These are phyloP conservation scores for Tricholauxania praeusta DNA, from an alignment of 2,888 invertebrate genomes.

Conservation along the genomic window DNA sequence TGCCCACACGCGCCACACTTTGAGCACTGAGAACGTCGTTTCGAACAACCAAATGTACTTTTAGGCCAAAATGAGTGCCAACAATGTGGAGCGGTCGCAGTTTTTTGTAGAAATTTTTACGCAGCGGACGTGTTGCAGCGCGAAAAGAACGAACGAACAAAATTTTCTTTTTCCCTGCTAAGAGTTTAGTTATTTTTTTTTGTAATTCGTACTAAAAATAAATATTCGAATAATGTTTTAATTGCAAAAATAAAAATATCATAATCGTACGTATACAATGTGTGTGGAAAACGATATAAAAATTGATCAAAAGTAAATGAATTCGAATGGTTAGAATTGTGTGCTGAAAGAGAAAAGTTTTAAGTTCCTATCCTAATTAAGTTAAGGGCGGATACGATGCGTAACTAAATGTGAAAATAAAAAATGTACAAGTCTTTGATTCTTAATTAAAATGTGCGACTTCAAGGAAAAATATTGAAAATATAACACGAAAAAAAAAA, in stretches of 20 bases:
- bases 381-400: neutral
- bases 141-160: neutral
- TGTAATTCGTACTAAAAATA: neutral
- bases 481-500: no score
- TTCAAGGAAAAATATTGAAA: no score
- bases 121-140: constrained; percentile 55
- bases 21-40: no score
- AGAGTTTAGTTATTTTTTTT: neutral
- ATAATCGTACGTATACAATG: neutral
- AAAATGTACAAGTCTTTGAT: neutral
- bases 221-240: neutral
- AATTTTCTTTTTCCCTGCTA: neutral
- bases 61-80: constrained; percentile 7
- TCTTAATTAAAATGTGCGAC: no score
- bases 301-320: neutral
- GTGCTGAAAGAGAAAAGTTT: neutral
- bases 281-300: neutral
- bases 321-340: neutral
- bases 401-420: neutral
- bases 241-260: neutral
- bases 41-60: neutral
- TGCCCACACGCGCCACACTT: neutral
- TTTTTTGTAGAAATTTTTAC: constrained; percentile 62
- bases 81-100: constrained; percentile 42
- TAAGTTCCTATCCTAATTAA: neutral